Evolutionary conservation across 30 jellyfish, hydroid and myxozoan species (phyloP), one percentile per base, ranked within the genome.

Genomic region (Aurelia aurita complex sp. Pacific): DNA sequence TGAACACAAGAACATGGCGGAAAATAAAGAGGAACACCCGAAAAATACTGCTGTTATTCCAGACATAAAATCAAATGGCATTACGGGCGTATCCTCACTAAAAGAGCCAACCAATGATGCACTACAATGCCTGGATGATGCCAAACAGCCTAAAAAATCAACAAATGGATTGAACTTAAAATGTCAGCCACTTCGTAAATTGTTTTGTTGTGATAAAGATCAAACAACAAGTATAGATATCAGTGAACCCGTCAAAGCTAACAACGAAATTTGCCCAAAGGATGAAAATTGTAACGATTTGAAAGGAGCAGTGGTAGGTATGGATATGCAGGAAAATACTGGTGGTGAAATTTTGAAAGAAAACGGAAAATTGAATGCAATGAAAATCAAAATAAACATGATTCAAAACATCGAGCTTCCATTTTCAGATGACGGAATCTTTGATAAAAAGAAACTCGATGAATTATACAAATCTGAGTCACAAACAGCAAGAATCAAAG

Each of bases 401-500:
- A 67, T 67, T 42, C 32, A 34, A 65, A 40, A 33, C 16, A 67
- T 12, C 40, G 75, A 46, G 12, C 67, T 17, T 11, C 69, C 38
- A 10, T 74, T 46, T 18, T 34, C 29, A 38, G 61, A 65, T 6
- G 17, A 29, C 50, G 51, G 68, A 33, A 40, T 67, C 18, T 61
- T 16, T 42, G 79, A 69, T 14, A 15, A 55, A 32, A 34, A 36
- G 50, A 40, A 54, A 57, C 36, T 12, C 12, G 77, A 29, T 10
- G 83, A 57, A 5, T 15, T 63, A 15, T 18, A 66, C 6, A 36
- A n/a, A n/a, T 35, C 57, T 12, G 69, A 84, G n/a, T 73, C 76
- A 23, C 60, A 40, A 38, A 84, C 93, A 46, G 66, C 93, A 19
- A 63, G 65, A 69, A 74, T 84, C 8, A 84, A 50, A 43, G 19